Base-by-base conservation (phyloP, 1,140 invertebrate species). In the Medauroidea extradentata region DNA sequence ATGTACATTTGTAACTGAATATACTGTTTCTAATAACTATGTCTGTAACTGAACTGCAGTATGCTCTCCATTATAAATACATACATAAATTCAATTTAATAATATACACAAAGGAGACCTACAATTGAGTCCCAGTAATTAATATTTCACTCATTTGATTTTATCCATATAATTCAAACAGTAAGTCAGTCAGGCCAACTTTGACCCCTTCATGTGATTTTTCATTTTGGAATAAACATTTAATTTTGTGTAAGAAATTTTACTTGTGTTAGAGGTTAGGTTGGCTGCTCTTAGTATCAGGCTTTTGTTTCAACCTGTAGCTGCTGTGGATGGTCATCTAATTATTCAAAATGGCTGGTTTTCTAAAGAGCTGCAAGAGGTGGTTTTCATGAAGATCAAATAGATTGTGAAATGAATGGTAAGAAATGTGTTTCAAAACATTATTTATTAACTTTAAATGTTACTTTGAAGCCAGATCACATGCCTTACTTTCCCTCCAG, bases 101-200 rank as follows among this genome's bases (percentile, higher is more conserved):
- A 65, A 74, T 41, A 25, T 21, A 34, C 39, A 44, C 27, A 53
- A 51, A 13, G n/a, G 18, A 34, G 8, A 18, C n/a, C 7, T 57
- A 11, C 13, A 1, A 7, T 9, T n/a, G 8, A 11, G 5, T 27
- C 18, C 9, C 8, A 25, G 18, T 51, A 9, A 27, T 1, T 51
- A 25, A 23, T 14, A 7, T 1, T 24, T 51, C 8, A 18, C 19
- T 48, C 1, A 48, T 1, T 2, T 13, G 11, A 48, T 14, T 16
- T 16, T 38, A 14, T 0, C 14, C 5, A 19, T 2, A 19, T 7
- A n/a, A n/a, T 13, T 21, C 54, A 48, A 0, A n/a, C n/a, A n/a
- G n/a, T n/a, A n/a, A 34, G 29, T 34, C 29, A 34, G 29, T 34
- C 29, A 34, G 29, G 29, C 29, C 11, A 34, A 34, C 29, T 34